Evolutionary conservation across 2,888 invertebrate genomes (phyloP).

Genomic region (Lasioglossum figueresi): DNA sequence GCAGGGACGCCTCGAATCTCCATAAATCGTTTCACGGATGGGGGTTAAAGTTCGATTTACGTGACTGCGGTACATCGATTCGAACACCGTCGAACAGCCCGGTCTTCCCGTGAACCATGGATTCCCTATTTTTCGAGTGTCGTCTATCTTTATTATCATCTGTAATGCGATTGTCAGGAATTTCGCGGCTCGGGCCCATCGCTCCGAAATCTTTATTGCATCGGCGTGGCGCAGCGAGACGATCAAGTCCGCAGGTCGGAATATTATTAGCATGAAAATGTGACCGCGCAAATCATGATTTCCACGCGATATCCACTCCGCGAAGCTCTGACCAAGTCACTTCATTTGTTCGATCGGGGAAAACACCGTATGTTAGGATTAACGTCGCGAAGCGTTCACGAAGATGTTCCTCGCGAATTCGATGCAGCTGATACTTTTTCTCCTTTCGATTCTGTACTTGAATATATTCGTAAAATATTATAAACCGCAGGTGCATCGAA

Average conservation of each 20-base stretch:
- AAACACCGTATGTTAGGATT: background rate
- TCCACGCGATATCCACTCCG: conserved; percentile 23
- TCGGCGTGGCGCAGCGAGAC: conserved; percentile 17
- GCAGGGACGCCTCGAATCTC: conserved; percentile 20
- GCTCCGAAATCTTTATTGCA: conserved; percentile 47
- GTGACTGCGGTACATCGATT: conserved; percentile 39
- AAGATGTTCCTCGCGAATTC: background rate
- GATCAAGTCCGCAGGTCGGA: conserved; percentile 16
- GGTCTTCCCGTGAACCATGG: background rate
- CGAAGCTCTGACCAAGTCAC: conserved; percentile 14
- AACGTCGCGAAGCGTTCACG: background rate
- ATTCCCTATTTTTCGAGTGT: conserved; percentile 40
- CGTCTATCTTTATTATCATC: conserved; percentile 56
- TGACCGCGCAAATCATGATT: conserved; percentile 37
- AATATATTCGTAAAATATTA: background rate
- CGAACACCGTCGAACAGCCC: background rate
- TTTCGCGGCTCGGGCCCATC: conserved; percentile 30
- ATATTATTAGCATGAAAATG: conserved; percentile 55
- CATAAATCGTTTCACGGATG: conserved; percentile 26
- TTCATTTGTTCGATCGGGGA: background rate
- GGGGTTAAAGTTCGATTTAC: conserved; percentile 47
- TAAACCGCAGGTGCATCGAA: background rate
- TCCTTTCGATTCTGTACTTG: background rate
- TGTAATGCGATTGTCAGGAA: conserved; percentile 53
- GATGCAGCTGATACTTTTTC: background rate